Evolutionary conservation across 2,797 vertebrate genomes (phyloP).

Genomic region (Pitangus sulphuratus): DNA sequence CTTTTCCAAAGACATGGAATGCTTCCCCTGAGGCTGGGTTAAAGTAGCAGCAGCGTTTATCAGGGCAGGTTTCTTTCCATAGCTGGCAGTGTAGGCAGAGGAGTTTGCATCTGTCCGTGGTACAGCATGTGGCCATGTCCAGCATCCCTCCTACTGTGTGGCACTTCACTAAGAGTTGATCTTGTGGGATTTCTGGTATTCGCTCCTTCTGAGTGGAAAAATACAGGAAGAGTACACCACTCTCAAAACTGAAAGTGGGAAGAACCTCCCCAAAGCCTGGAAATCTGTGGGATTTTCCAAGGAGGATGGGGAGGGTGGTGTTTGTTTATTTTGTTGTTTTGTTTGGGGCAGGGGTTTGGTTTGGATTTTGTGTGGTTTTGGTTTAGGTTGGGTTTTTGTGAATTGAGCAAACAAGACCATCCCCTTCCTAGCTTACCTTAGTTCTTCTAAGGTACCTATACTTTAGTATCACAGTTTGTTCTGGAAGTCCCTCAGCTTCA

Average conservation of each 20-base stretch:
- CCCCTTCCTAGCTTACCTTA: background rate
- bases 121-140: background rate
- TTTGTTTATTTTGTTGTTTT: background rate
- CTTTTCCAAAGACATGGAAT: background rate
- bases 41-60: background rate
- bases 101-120: background rate
- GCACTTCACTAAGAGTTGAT: background rate
- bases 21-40: background rate
- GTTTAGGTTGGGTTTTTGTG: background rate
- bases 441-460: background rate
- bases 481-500: background rate
- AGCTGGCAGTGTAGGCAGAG: background rate
- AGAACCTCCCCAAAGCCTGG: background rate
- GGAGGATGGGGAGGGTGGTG: accelerated
- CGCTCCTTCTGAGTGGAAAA: background rate
- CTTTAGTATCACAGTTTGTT: background rate
- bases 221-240: accelerated
- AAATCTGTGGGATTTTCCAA: background rate
- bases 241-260: background rate
- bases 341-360: accelerated
- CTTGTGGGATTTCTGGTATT: background rate
- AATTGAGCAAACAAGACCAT: background rate
- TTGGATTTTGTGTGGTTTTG: background rate
- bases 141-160: background rate
- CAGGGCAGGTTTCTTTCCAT: background rate